Percentiles rank a stretch among this genome's conserved stretches.
Evolutionary conservation across 2,888 invertebrate genomes (phyloP).

Genomic region (Cephus nigrinus): DNA sequence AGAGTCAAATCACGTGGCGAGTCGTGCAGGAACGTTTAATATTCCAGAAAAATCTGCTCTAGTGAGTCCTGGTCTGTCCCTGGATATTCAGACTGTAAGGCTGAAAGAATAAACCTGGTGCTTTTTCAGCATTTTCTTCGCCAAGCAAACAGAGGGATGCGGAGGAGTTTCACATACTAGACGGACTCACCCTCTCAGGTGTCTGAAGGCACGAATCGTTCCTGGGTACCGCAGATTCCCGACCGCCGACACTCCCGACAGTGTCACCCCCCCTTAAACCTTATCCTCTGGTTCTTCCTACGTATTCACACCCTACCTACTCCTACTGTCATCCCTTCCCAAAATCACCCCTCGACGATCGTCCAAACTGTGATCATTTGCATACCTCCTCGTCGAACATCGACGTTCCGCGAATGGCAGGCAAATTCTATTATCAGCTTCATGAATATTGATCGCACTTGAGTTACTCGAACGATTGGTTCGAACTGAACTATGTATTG

Average conservation of each 20-base stretch:
- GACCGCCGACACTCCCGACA: slow-evolving; percentile 20
- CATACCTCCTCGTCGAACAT: slow-evolving; percentile 52
- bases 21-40: too few species aligned
- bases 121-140: slow-evolving; percentile 34
- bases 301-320: neutral
- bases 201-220: slow-evolving; percentile 30
- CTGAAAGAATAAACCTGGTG: slow-evolving; percentile 7
- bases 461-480: neutral
- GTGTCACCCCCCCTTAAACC: neutral
- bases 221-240: slow-evolving; percentile 31
- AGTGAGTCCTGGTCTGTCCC: neutral
- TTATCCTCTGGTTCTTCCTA: neutral
- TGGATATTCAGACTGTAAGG: neutral
- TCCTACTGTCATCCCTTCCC: slow-evolving; percentile 24
- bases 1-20: neutral
- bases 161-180: slow-evolving; percentile 1
- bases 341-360: slow-evolving; percentile 29
- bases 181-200: slow-evolving; percentile 22
- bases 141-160: slow-evolving; percentile 21
- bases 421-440: slow-evolving; percentile 56
- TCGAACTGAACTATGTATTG: neutral
- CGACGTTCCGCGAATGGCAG: slow-evolving; percentile 49
- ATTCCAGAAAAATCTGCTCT: too few species aligned
- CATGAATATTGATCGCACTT: slow-evolving; percentile 46
- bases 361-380: slow-evolving; percentile 47